Percentiles rank a stretch among this genome's conserved stretches.
phyloP scores from a whole-genome alignment of 2,113 vertebrate genomes.

The Oxyruncus cristatus region DNA sequence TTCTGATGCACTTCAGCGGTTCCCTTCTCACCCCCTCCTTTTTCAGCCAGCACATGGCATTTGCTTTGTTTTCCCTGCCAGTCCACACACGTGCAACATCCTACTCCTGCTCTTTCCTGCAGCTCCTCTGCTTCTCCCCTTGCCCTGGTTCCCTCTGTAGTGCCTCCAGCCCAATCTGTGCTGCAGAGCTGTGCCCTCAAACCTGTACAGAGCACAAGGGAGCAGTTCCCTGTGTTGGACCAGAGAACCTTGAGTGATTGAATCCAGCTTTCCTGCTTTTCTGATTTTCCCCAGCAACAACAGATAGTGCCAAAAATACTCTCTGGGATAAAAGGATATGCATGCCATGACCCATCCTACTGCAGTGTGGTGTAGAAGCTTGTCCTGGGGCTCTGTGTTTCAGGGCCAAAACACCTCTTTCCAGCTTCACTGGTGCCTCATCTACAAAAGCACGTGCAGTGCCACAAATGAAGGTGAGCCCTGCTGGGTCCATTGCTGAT shows the following conservation, averaged over 20 bases:
- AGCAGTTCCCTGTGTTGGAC: neutral
- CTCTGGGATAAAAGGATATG: neutral
- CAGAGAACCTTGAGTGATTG: neutral
- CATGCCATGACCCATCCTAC: neutral
- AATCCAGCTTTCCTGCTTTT: neutral
- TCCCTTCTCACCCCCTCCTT: neutral
- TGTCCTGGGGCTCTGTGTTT: neutral
- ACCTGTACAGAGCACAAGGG: neutral
- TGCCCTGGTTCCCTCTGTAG: neutral
- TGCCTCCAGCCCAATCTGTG: neutral
- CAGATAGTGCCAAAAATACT: neutral
- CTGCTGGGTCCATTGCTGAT: neutral
- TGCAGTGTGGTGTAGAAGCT: neutral
- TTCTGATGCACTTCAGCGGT: neutral
- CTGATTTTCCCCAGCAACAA: neutral
- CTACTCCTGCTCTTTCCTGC: neutral
- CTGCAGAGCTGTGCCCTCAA: neutral
- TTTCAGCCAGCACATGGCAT: neutral
- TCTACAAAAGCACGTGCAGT: neutral
- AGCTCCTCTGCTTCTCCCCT: neutral
- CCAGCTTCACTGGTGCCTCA: neutral
- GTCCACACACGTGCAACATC: neutral
- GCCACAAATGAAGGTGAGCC: neutral
- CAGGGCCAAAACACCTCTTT: neutral
- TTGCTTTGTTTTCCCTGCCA: neutral